phyloP scores from a whole-genome alignment of 2,113 vertebrate genomes.

The Nibea coibor region DNA sequence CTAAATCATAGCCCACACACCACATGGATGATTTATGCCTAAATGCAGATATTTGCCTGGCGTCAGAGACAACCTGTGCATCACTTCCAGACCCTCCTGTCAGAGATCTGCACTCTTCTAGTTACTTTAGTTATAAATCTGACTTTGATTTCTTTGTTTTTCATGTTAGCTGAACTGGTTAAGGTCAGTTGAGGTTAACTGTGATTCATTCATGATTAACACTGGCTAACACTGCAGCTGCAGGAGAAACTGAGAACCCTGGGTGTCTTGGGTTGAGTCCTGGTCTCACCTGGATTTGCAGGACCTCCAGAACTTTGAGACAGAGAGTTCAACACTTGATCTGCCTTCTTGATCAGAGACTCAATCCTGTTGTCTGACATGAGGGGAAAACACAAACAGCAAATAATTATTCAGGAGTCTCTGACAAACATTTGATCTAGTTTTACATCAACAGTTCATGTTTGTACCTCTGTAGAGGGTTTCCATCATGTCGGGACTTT shows the following conservation, averaged over 20 bases:
- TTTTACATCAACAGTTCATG: neutral
- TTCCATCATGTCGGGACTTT: neutral
- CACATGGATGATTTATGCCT: too few relatives aligned
- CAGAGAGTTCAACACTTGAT: conserved; percentile 67
- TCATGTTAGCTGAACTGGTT: neutral
- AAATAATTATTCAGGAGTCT: too few relatives aligned
- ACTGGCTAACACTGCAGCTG: neutral
- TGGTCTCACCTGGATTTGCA: conserved; percentile 40
- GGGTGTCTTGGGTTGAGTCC: neutral
- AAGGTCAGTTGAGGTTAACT: neutral
- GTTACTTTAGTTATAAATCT: too few relatives aligned
- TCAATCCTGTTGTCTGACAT: conserved; percentile 64
- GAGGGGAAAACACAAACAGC: neutral
- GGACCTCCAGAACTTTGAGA: conserved; percentile 27
- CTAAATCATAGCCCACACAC: too few relatives aligned
- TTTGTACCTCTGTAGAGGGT: conserved; percentile 55
- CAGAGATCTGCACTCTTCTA: too few relatives aligned
- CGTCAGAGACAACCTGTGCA: too few relatives aligned
- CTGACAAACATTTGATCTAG: neutral
- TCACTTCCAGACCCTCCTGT: too few relatives aligned
- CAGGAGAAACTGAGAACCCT: neutral
- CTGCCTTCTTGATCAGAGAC: conserved; percentile 72
- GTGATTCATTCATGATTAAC: too few relatives aligned
- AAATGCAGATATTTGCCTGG: too few relatives aligned
- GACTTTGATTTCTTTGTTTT: too few relatives aligned